Conservation (phyloP, 2,888 invertebrate genomes). For the Ariolimax columbianus region DNA sequence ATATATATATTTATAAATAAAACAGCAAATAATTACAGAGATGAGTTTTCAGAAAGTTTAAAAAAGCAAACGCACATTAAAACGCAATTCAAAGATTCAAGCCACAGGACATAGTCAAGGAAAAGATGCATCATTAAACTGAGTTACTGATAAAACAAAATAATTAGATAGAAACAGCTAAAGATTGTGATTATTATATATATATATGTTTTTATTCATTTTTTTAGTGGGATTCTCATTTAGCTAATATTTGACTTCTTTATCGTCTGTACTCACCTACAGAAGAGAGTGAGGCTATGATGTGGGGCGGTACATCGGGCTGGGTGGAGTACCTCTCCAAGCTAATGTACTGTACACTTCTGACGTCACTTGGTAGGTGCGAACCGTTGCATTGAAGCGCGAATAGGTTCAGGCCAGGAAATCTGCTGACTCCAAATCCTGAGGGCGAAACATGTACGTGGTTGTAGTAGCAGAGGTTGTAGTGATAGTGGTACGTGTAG, state of each 20-base stretch:
- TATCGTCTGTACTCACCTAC: constrained; percentile 20
- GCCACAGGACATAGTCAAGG: too few species aligned
- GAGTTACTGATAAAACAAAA: too few species aligned
- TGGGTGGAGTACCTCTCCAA: constrained; percentile 26
- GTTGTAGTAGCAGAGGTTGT: not conserved
- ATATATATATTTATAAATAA: too few species aligned
- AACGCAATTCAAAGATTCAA: too few species aligned
- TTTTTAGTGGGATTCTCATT: too few species aligned
- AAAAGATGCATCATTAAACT: too few species aligned
- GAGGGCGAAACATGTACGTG: not conserved
- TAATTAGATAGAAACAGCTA: too few species aligned
- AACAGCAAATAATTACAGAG: too few species aligned
- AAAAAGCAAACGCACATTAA: too few species aligned
- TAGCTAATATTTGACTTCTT: not conserved
- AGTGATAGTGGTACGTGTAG: not conserved
- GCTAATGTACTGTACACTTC: constrained; percentile 46
- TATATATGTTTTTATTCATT: not conserved
- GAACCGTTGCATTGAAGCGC: constrained; percentile 48
- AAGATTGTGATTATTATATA: not conserved
- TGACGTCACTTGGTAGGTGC: constrained; percentile 44
- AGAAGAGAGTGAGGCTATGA: constrained; percentile 44
- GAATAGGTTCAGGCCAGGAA: constrained; percentile 44
- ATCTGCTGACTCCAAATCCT: constrained; percentile 43
- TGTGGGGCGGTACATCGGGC: constrained; percentile 23
- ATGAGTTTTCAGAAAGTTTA: too few species aligned